phyloP scores from a whole-genome alignment of 2,888 invertebrate species.

The Sturmia bella region DNA sequence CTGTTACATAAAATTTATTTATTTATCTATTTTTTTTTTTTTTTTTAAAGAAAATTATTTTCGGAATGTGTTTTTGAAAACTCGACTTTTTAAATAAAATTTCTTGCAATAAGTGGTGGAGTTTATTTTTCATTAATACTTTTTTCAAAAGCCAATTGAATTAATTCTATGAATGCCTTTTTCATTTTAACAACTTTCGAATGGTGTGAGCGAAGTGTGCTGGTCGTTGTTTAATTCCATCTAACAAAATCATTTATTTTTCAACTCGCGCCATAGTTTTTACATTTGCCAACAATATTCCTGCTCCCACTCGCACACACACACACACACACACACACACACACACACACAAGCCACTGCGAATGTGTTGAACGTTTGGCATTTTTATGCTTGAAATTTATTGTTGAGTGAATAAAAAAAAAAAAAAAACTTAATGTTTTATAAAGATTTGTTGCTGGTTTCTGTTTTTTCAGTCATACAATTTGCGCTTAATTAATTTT shows the following conservation, averaged over 20 bases:
- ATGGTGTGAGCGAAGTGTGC: background rate
- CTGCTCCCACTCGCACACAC: background rate
- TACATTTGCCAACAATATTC: constrained; percentile 19
- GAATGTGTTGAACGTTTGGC: constrained; percentile 14
- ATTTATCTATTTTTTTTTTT: no score
- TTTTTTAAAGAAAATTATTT: no score
- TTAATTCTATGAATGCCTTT: no score
- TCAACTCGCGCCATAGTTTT: constrained; percentile 14
- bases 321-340: constrained; percentile 7
- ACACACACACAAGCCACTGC: background rate
- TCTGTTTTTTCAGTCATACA: background rate
- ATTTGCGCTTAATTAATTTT: constrained; percentile 58
- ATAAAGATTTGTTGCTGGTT: constrained; percentile 29
- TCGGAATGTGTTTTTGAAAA: no score
- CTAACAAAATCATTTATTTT: constrained; percentile 8
- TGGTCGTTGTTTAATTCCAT: background rate
- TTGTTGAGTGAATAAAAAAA: background rate
- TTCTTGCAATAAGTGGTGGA: no score
- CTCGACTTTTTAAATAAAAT: no score
- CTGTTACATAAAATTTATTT: no score
- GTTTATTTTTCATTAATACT: no score
- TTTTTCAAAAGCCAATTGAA: no score
- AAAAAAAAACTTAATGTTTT: constrained; percentile 10
- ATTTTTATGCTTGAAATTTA: constrained; percentile 24
- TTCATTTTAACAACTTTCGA: background rate